These are phyloP conservation scores for Deroptyus accipitrinus DNA, from an alignment of 2,113 vertebrate species.

Conservation along the genomic window DNA sequence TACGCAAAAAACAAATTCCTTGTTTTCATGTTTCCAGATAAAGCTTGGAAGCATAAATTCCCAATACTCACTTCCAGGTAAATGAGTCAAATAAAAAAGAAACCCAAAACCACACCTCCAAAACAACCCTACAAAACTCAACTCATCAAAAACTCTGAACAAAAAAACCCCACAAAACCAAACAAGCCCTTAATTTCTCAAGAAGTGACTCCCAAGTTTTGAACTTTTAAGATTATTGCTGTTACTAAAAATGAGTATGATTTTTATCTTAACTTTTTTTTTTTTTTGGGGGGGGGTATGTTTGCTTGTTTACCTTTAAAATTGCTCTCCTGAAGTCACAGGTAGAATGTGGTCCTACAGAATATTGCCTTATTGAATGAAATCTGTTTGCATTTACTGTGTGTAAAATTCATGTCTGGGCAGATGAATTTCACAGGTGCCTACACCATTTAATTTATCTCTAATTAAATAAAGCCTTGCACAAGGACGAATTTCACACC, in stretches of 20 bases:
- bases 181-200: neutral
- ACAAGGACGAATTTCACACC: neutral
- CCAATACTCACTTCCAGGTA: neutral
- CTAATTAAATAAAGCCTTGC: neutral
- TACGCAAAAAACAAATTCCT: slow-evolving; percentile 25
- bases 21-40: neutral
- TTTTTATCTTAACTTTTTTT: neutral
- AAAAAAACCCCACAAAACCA: neutral
- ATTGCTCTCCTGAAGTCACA: neutral
- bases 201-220: neutral
- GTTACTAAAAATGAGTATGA: fast-evolving
- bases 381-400: neutral
- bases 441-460: neutral
- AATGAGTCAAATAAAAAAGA: neutral
- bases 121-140: neutral
- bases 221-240: neutral
- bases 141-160: neutral
- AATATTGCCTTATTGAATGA: neutral
- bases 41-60: neutral
- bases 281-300: fast-evolving
- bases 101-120: neutral
- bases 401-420: neutral
- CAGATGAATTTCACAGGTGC: neutral
- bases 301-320: neutral
- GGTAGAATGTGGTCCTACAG: neutral